A percentile compares a stretch with the other conserved stretches of the same genome.
phyloP scores from a whole-genome alignment of 2,888 invertebrate species.

The Leucoptera coffeella region DNA sequence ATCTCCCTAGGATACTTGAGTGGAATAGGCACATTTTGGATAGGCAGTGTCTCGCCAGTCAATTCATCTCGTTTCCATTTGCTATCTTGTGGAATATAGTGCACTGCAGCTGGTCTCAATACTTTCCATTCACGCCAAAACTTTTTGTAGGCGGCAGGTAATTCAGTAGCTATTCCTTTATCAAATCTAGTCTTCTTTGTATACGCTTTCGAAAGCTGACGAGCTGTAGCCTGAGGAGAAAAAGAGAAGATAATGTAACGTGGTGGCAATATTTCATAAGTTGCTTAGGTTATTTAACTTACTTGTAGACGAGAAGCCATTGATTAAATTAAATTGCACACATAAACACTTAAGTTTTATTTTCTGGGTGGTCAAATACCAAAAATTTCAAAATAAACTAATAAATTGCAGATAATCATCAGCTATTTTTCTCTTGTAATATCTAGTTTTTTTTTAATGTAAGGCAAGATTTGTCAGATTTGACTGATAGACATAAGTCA shows the following conservation, averaged over 20 bases:
- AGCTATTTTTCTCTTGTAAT: too few species aligned
- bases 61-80: slow-evolving; percentile 67
- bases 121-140: slow-evolving; percentile 83
- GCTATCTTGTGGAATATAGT: slow-evolving; percentile 67
- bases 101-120: slow-evolving; percentile 56
- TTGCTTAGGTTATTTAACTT: slow-evolving; percentile 1
- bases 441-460: too few species aligned
- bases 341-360: too few species aligned
- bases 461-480: too few species aligned
- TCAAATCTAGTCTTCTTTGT: slow-evolving; percentile 53
- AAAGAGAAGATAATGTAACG: slow-evolving; percentile 1
- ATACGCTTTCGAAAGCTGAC: slow-evolving; percentile 40
- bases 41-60: slow-evolving; percentile 64
- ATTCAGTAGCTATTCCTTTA: slow-evolving; percentile 58
- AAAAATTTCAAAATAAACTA: too few species aligned
- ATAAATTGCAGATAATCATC: too few species aligned
- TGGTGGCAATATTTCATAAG: slow-evolving; percentile 4
- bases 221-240: slow-evolving; percentile 31
- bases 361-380: too few species aligned
- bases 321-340: slow-evolving; percentile 1
- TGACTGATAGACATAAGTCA: too few species aligned
- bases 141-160: slow-evolving; percentile 78
- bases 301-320: slow-evolving; percentile 10
- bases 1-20: slow-evolving; percentile 73
- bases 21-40: slow-evolving; percentile 73